Evolutionary conservation across 1,140 invertebrate genomes (phyloP).

Genomic region (Drosophila saltans): DNA sequence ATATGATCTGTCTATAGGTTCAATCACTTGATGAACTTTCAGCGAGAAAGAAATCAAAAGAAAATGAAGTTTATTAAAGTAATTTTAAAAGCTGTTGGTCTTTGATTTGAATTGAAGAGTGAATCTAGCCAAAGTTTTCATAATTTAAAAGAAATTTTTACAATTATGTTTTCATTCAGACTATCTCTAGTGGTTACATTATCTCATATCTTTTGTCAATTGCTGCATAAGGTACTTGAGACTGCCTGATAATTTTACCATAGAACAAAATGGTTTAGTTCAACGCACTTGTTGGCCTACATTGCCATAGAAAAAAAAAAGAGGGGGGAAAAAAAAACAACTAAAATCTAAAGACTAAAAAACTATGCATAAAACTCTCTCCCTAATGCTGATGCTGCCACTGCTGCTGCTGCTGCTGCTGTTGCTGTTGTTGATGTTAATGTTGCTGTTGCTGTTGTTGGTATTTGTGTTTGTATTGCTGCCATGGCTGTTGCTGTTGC

Average conservation of each 20-base stretch:
- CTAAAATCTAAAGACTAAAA: neutral
- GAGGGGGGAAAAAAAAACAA: neutral
- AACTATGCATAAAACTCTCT: conserved; percentile 47
- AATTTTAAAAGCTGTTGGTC: too few relatives aligned
- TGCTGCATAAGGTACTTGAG: neutral
- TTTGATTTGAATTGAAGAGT: too few relatives aligned
- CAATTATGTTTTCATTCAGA: too few relatives aligned
- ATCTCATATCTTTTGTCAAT: neutral
- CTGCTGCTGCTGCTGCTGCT: conserved; percentile 16
- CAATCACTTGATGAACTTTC: conserved; percentile 76
- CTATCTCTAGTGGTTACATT: neutral
- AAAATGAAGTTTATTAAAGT: too few relatives aligned
- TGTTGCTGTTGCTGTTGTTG: conserved; percentile 22
- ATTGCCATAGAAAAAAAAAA: conserved; percentile 41
- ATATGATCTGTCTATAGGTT: conserved; percentile 52
- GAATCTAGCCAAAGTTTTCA: too few relatives aligned
- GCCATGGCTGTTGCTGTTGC: neutral
- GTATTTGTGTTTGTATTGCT: neutral
- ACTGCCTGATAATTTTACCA: conserved; percentile 27
- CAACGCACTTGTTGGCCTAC: conserved; percentile 81
- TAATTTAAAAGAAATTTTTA: too few relatives aligned
- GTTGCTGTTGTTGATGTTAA: conserved; percentile 16
- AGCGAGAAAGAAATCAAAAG: conserved; percentile 6
- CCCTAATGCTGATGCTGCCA: conserved; percentile 17
- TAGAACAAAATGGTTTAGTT: conserved; percentile 56